Evolutionary conservation across 2,797 vertebrate genomes (phyloP), one percentile per base, ranked within the genome.

Genomic region (Gambusia yucatana): DNA sequence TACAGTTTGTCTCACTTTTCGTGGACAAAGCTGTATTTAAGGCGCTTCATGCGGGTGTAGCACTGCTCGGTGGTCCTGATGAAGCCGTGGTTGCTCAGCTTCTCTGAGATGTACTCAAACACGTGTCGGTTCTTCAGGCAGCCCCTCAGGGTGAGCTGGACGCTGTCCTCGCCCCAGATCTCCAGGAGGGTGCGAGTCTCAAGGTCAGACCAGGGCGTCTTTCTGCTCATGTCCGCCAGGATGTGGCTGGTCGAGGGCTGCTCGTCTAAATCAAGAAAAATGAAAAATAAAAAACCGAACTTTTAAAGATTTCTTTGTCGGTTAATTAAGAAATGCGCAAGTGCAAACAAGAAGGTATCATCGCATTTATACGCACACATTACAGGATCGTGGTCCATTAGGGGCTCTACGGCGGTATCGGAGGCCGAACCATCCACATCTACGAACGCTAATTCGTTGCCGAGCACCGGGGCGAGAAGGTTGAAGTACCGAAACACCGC

Each of bases 11-110:
- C 93, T 88, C 43, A 95, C 95, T 93, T 94, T 83, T 96, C 95
- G 11, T 95, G 94, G 50, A 91, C 88, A 84, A 94, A 95, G 79
- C 93, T 88, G 0, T 94, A 84, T 84, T 95, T 95, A 20, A 95
- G 95, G 80, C 95, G 93, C 73, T 96, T 96, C 0, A 96, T 87
- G 44, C 94, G 95, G 0, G 95, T 94, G 90, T 95, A 95, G 91
- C 95, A 96, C 87, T 96, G 95, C 87, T 95, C 94, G 0, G 94
- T 87, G 10, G 94, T 95, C 80, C 95, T 82, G 0, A 80, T 78
- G 71, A 93, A 95, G 2, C 95, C 95, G 0, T 20, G 81, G 52
- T 86, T 77, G 0, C 63, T 72, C 94, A 96, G 93, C 83, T 88
- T 93, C 74, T 91, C 92, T 0, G 95, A 94, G 87, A 96, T 92